A percentile compares a stretch with the other conserved stretches of the same genome.
Evolutionary conservation across 2,113 vertebrate species (phyloP).

Genomic region (Eretmochelys imbricata): DNA sequence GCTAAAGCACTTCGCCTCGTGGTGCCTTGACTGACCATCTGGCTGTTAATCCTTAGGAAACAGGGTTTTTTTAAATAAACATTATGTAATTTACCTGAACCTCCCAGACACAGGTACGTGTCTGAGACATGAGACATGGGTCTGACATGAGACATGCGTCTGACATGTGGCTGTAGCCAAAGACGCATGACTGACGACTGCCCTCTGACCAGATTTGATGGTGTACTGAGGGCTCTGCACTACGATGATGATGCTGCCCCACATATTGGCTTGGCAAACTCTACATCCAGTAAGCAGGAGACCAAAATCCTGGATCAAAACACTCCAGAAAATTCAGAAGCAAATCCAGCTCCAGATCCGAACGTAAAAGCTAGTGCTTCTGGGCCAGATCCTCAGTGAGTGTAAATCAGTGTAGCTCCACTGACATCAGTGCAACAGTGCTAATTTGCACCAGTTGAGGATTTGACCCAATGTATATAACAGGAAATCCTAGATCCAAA

Average conservation of each 20-base stretch:
- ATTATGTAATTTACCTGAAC: neutral
- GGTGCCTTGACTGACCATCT: neutral
- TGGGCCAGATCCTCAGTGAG: accelerated
- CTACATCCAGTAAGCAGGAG: neutral
- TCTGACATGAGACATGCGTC: neutral
- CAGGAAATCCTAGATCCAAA: neutral
- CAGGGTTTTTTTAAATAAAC: neutral
- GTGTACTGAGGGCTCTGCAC: neutral
- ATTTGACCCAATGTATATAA: neutral
- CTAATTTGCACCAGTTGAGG: accelerated
- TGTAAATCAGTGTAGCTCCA: neutral
- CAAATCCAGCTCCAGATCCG: neutral
- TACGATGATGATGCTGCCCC: neutral
- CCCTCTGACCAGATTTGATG: neutral
- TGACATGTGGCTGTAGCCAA: neutral
- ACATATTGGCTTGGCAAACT: neutral
- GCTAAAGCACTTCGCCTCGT: neutral
- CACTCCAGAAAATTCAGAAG: neutral
- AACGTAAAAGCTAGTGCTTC: neutral
- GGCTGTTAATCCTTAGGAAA: neutral
- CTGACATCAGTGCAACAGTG: neutral
- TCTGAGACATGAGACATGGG: neutral
- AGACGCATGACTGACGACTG: neutral
- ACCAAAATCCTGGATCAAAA: neutral
- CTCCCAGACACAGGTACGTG: neutral